These are phyloP conservation scores for Tachina grossa DNA, from an alignment of 2,888 invertebrate genomes.

Conservation along the genomic window DNA sequence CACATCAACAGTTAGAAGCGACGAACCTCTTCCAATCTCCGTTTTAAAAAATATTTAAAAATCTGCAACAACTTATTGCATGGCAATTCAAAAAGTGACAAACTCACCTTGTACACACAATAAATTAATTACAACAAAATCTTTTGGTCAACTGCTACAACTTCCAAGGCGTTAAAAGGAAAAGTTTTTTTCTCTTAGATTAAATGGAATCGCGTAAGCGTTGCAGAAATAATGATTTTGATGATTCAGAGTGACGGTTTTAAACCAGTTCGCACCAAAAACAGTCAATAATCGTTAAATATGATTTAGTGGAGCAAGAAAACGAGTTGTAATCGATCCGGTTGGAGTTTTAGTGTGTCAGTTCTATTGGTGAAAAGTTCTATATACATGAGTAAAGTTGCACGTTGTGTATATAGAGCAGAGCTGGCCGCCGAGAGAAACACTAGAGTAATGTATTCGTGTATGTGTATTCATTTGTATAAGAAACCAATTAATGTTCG, in stretches of 20 bases:
- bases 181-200: slow-evolving; percentile 22
- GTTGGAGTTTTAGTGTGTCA: slow-evolving; percentile 42
- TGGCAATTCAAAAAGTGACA: background rate
- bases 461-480: no score
- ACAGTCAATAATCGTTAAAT: slow-evolving; percentile 36
- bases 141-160: slow-evolving; percentile 1
- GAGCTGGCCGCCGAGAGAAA: no score
- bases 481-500: no score
- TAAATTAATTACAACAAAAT: slow-evolving; percentile 16
- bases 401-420: background rate
- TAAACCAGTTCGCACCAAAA: slow-evolving; percentile 36
- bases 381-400: background rate
- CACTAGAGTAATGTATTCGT: no score
- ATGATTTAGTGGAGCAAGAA: slow-evolving; percentile 37
- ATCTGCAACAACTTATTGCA: background rate
- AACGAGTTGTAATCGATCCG: slow-evolving; percentile 32
- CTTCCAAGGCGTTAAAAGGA: slow-evolving; percentile 28
- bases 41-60: background rate
- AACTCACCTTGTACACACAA: background rate
- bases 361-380: background rate
- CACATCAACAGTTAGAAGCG: background rate
- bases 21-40: background rate
- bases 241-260: slow-evolving; percentile 9
- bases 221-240: background rate
- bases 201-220: background rate